phyloP scores from a whole-genome alignment of 2,888 invertebrate species.

The Aplocera efformata region DNA sequence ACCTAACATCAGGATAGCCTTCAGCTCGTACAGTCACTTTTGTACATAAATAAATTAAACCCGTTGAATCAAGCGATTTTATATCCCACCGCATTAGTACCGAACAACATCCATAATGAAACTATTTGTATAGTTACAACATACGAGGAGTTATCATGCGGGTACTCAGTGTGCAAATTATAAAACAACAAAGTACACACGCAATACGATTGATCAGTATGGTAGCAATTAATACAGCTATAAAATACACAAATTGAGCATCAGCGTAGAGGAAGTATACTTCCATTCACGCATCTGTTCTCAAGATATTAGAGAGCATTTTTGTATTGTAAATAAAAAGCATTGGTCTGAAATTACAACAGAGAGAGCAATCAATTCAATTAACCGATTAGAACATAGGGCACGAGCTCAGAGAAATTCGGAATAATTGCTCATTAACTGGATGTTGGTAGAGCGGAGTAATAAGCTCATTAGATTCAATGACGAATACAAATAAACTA shows the following conservation, averaged over 20 bases:
- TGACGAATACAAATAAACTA: conserved; percentile 27
- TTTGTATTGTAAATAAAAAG: conserved; percentile 18
- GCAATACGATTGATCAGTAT: conserved; percentile 44
- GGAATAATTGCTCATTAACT: conserved; percentile 57
- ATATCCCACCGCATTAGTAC: too few relatives aligned
- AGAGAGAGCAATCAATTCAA: conserved; percentile 59
- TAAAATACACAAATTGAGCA: conserved; percentile 58
- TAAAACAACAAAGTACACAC: conserved; percentile 45
- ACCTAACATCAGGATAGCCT: too few relatives aligned
- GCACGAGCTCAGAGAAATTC: conserved; percentile 60
- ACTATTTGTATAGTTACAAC: background rate
- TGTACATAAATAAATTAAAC: too few relatives aligned
- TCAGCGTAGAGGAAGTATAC: conserved; percentile 22
- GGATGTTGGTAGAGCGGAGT: conserved; percentile 25
- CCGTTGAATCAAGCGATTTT: too few relatives aligned
- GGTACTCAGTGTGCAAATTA: conserved; percentile 51
- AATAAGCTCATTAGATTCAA: conserved; percentile 40
- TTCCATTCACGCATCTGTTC: conserved; percentile 28
- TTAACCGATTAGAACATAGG: conserved; percentile 48
- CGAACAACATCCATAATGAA: too few relatives aligned
- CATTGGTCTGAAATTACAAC: conserved; percentile 45
- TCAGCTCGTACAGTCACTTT: too few relatives aligned
- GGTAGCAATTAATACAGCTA: conserved; percentile 59
- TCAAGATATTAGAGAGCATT: conserved; percentile 30
- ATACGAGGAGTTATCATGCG: conserved; percentile 36